Evolutionary conservation across 2,797 vertebrate species (phyloP).

Genomic region (Gallinago nigripennis): DNA sequence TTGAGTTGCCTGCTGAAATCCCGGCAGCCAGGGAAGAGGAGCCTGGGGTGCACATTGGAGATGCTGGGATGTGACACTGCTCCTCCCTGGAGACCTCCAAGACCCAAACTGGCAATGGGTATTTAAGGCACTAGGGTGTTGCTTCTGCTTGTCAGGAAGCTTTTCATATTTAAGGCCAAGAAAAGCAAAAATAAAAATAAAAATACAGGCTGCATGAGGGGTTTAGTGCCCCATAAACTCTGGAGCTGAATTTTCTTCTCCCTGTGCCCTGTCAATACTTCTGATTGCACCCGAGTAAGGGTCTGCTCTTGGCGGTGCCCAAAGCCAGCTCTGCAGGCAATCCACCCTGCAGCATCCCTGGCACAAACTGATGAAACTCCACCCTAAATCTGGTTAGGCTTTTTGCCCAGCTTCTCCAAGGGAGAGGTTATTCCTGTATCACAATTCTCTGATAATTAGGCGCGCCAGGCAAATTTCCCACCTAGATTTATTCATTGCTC

Average conservation of each 20-base stretch:
- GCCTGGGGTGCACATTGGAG: background rate
- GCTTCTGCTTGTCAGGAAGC: background rate
- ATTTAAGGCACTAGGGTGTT: background rate
- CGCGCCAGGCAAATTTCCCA: background rate
- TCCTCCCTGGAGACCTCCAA: background rate
- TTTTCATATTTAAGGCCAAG: background rate
- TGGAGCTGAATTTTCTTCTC: background rate
- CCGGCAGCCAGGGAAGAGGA: background rate
- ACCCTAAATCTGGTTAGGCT: background rate
- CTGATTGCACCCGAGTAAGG: background rate
- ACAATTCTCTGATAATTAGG: background rate
- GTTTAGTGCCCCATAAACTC: background rate
- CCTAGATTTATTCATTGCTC: background rate
- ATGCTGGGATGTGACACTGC: background rate
- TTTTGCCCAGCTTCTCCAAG: background rate
- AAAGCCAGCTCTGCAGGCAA: background rate
- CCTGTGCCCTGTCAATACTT: background rate
- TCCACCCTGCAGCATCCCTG: background rate
- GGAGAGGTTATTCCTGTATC: background rate
- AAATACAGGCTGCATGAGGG: background rate
- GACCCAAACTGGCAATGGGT: background rate
- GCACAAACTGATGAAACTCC: background rate
- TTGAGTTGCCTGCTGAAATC: rapidly evolving
- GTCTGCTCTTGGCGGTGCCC: background rate
- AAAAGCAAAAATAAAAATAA: background rate